These are phyloP conservation scores for Seladonia tumulorum DNA, from an alignment of 2,888 invertebrate species.

Conservation along the genomic window DNA sequence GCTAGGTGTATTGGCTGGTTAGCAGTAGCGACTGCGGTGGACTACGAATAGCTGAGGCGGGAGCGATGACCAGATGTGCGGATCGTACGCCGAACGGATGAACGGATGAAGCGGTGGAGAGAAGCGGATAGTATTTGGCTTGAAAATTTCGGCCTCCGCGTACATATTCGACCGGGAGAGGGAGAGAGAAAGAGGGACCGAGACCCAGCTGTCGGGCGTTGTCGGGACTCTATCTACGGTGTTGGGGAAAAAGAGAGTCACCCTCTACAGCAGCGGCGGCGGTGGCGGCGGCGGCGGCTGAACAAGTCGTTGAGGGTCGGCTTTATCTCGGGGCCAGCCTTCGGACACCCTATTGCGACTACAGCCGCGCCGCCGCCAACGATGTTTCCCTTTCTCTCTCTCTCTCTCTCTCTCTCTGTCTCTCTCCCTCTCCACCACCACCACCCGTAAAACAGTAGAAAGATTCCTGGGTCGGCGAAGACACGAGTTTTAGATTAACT, in stretches of 20 bases:
- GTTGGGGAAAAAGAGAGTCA: conserved; percentile 37
- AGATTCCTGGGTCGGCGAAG: conserved; percentile 43
- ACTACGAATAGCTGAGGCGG: conserved; percentile 75
- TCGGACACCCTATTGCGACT: conserved; percentile 50
- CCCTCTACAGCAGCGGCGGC: conserved; percentile 45
- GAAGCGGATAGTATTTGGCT: conserved; percentile 67
- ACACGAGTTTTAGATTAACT: conserved; percentile 63
- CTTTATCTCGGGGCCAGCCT: conserved; percentile 54
- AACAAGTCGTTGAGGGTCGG: conserved; percentile 52
- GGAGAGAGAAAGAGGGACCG: neutral
- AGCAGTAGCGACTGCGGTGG: conserved; percentile 64
- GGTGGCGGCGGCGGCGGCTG: conserved; percentile 14
- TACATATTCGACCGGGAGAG: conserved; percentile 25
- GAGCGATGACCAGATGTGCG: conserved; percentile 78
- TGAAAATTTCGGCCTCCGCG: conserved; percentile 55
- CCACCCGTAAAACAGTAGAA: conserved; percentile 54
- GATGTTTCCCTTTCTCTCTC: conserved; percentile 6
- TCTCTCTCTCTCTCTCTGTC: neutral
- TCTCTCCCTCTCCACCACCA: no score
- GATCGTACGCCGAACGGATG: conserved; percentile 60
- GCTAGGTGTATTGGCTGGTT: conserved; percentile 63
- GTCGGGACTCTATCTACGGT: conserved; percentile 33
- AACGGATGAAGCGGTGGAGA: conserved; percentile 59
- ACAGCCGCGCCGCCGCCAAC: conserved; percentile 30
- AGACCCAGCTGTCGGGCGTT: conserved; percentile 67